Conservation (phyloP, 2,797 vertebrate species). For the Micrastur ruficollis region DNA sequence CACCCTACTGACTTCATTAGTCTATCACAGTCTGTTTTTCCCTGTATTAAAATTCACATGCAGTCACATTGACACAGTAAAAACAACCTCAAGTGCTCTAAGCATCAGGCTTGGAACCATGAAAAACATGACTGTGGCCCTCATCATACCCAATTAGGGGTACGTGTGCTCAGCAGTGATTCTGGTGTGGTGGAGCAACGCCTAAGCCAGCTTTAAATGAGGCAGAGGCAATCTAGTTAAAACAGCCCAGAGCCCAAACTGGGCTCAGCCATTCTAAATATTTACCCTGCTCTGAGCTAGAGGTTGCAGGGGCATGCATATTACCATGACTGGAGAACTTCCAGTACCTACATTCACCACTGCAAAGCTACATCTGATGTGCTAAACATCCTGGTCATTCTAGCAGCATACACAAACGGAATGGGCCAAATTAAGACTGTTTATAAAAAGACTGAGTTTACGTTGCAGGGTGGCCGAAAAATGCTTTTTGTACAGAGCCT, state of each 20-base stretch:
- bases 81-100: conserved; percentile 32
- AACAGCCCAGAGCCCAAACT: neutral
- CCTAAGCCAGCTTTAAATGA: conserved; percentile 15
- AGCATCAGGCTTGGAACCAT: conserved; percentile 20
- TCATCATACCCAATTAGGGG: neutral
- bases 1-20: conserved; percentile 9
- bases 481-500: neutral
- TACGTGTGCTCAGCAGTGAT: neutral
- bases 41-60: neutral
- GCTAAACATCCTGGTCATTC: neutral
- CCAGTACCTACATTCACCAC: conserved; percentile 26
- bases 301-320: neutral
- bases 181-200: conserved; percentile 22
- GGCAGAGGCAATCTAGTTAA: conserved; percentile 43
- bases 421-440: neutral
- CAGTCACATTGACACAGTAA: neutral
- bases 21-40: neutral
- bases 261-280: conserved; percentile 53
- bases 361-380: neutral
- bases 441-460: neutral
- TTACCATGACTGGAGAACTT: conserved; percentile 10
- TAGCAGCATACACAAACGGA: neutral
- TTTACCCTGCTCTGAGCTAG: conserved; percentile 23
- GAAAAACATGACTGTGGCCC: conserved; percentile 52
- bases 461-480: neutral